Conservation (phyloP, 2,113 vertebrate species). For the Eulemur rufifrons region DNA sequence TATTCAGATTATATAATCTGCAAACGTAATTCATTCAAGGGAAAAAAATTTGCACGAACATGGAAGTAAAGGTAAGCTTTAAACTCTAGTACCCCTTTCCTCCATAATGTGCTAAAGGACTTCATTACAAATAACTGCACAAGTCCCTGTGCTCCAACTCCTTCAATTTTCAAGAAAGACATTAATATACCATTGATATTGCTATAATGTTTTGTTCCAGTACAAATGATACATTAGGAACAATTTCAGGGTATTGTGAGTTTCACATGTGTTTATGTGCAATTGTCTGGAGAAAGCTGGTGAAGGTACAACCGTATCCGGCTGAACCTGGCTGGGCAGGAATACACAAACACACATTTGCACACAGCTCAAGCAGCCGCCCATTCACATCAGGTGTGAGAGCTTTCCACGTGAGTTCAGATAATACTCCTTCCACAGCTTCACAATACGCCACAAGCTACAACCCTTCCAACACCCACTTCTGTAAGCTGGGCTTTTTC, state of each 20-base stretch:
- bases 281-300: neutral
- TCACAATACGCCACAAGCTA: neutral
- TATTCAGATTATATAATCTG: neutral
- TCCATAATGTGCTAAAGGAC: neutral
- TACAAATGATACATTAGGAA: rapidly evolving
- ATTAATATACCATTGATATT: neutral
- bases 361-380: neutral
- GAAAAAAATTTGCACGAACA: neutral
- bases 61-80: neutral
- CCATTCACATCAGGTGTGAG: too few relatives aligned
- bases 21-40: neutral
- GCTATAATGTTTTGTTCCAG: neutral
- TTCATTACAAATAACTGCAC: neutral
- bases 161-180: neutral
- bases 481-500: neutral
- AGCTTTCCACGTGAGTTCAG: neutral
- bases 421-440: neutral
- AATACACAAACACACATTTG: neutral
- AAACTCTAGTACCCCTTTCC: neutral
- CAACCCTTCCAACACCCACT: neutral
- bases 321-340: neutral
- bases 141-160: neutral
- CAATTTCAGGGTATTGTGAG: rapidly evolving
- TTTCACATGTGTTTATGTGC: neutral
- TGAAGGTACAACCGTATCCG: neutral